A percentile compares a stretch with the other conserved stretches of the same genome.
Conservation (phyloP, 2,113 vertebrate species). For the Syngnathus floridae region DNA sequence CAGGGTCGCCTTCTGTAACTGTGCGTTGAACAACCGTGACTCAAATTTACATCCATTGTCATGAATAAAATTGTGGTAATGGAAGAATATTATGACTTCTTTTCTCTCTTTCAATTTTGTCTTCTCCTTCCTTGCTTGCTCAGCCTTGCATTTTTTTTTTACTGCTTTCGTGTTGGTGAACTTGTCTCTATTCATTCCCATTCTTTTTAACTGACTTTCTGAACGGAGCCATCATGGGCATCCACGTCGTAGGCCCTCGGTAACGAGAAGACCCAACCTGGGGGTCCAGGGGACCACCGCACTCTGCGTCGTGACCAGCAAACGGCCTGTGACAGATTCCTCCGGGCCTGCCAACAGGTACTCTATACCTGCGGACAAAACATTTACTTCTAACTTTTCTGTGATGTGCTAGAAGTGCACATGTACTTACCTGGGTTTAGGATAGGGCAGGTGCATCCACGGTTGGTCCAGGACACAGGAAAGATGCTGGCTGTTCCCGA, state of each 20-base stretch:
- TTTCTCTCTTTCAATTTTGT: no score
- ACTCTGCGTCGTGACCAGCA: constrained; percentile 84
- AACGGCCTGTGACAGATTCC: constrained; percentile 69
- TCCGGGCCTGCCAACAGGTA: constrained; percentile 83
- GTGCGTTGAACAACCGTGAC: no score
- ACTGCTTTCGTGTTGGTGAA: no score
- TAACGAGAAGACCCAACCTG: constrained; percentile 56
- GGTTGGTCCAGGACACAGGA: constrained; percentile 84
- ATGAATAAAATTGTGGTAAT: no score
- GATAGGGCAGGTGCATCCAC: constrained; percentile 84
- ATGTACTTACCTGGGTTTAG: constrained; percentile 77
- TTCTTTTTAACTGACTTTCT: constrained; percentile 5
- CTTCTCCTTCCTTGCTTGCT: no score
- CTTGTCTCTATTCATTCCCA: constrained; percentile 1
- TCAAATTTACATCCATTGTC: no score
- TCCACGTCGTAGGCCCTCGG: constrained; percentile 52
- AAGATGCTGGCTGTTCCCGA: constrained; percentile 76
- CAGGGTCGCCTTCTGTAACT: no score
- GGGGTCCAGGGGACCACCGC: constrained; percentile 80
- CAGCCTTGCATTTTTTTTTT: no score
- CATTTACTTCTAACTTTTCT: not conserved
- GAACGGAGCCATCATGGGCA: constrained; percentile 40
- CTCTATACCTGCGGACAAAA: constrained; percentile 67
- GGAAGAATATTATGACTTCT: no score
- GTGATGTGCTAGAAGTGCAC: not conserved